These are phyloP conservation scores for Mola mola DNA, from an alignment of 2,113 vertebrate species.

Conservation along the genomic window DNA sequence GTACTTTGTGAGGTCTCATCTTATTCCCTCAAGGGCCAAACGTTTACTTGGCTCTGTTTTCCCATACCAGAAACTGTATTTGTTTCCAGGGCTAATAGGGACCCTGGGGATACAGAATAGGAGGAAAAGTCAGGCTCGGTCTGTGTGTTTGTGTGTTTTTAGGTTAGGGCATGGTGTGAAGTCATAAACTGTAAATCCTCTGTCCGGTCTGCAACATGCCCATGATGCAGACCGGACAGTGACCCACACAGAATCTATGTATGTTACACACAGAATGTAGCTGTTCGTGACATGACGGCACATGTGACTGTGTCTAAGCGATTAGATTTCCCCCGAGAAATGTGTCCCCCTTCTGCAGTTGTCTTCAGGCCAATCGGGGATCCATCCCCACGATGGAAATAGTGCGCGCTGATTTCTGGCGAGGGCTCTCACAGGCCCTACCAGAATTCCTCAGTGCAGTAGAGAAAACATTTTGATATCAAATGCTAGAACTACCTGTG, in stretches of 20 bases:
- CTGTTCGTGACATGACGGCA: slow-evolving; percentile 32
- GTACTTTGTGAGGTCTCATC: slow-evolving; percentile 19
- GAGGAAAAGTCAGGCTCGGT: neutral
- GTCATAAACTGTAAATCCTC: too few relatives aligned
- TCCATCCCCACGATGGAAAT: slow-evolving; percentile 35
- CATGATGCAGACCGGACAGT: slow-evolving; percentile 14
- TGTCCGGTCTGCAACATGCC: too few relatives aligned
- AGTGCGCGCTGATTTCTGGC: slow-evolving; percentile 27
- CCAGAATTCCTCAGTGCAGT: slow-evolving; percentile 10
- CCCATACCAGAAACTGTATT: slow-evolving; percentile 19
- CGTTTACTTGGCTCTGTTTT: slow-evolving; percentile 21
- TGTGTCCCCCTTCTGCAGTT: slow-evolving; percentile 59
- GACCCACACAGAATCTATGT: slow-evolving; percentile 43
- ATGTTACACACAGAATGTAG: slow-evolving; percentile 19
- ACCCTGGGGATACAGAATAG: neutral
- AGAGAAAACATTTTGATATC: slow-evolving; percentile 13
- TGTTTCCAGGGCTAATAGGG: slow-evolving; percentile 24
- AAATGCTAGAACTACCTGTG: neutral
- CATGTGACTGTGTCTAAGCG: slow-evolving; percentile 35
- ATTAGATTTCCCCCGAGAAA: slow-evolving; percentile 72
- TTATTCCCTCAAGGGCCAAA: slow-evolving; percentile 20
- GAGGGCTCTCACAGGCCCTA: slow-evolving; percentile 18
- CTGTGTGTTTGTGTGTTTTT: slow-evolving; percentile 5
- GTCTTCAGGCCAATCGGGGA: slow-evolving; percentile 37
- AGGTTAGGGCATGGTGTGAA: too few relatives aligned